Evolutionary conservation across 2,888 invertebrate genomes (phyloP), one percentile per base, ranked within the genome.

Genomic region (Disparrhopalites patrizii): DNA sequence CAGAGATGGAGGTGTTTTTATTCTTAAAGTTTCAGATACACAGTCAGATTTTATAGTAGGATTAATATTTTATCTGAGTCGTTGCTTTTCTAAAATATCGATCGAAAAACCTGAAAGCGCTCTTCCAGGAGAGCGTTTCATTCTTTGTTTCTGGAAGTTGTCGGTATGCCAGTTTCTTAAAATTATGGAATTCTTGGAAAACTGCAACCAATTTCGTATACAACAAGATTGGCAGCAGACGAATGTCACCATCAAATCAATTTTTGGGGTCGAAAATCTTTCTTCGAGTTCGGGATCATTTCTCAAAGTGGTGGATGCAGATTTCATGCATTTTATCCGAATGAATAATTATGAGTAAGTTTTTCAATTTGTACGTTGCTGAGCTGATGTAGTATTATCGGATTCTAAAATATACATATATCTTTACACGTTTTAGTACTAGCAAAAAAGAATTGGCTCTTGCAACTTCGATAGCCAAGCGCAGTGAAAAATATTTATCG

Each of bases 61-160:
- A 18, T 31, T 54, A 15, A 31, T 54, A 15, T 54, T 31, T 31
- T 54, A 31, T 15, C 15, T 54, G 33, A 27, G 54, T 18, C 54
- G 28, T 10, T 54, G 54, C 31, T 54, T 54, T 31, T 31, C 15
- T 13, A 28, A 54, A 31, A 31, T 54, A 8, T 15, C 54, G 7
- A 13, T 54, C 4, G 31, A 54, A 18, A 54, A 54, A 31, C 54
- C 54, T 3, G 54, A 54, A 54, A 54, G 54, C 33, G 54, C 54
- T 20, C 20, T 54, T 18, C 54, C 54, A 8, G 54, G 54, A 1
- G 54, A 54, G 18, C 23, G 28, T 4, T 54, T 54, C 18, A 25
- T 54, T 5, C 18, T 54, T n/a, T 54, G 54, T 10, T 31, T 28
- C 10, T 54, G 54, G 54, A 54, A 54, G 18, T 5, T 15, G 8